A percentile compares a stretch with the other conserved stretches of the same genome.
Evolutionary conservation across 2,888 invertebrate species (phyloP).

Genomic region (Dicyrtomina minuta): DNA sequence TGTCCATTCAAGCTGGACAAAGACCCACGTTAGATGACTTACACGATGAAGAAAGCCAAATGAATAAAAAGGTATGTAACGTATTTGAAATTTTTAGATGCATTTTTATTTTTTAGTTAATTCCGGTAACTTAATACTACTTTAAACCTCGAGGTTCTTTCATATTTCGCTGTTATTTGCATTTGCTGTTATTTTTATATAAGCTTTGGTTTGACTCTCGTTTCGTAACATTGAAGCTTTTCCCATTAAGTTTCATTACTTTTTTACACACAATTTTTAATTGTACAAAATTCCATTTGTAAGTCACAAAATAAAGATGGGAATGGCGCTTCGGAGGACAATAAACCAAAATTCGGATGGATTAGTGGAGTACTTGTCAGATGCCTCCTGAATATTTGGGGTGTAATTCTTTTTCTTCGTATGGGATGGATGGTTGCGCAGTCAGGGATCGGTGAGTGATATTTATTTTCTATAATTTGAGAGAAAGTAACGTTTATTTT

Average conservation of each 20-base stretch:
- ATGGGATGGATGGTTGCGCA: conserved; percentile 64
- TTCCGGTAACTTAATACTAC: not conserved
- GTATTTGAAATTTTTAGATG: conserved; percentile 4
- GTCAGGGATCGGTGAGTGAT: conserved; percentile 57
- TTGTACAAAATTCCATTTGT: too few relatives aligned
- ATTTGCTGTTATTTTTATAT: too few relatives aligned
- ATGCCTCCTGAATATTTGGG: conserved; percentile 61
- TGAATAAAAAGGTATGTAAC: conserved; percentile 17
- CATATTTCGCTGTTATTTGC: too few relatives aligned
- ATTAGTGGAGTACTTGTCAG: conserved; percentile 81
- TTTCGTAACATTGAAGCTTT: too few relatives aligned
- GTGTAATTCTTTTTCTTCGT: conserved; percentile 65
- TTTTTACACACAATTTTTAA: too few relatives aligned
- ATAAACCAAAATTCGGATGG: conserved; percentile 79
- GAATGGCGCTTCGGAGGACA: conserved; percentile 39
- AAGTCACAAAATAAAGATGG: conserved; percentile 41
- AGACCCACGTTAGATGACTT: conserved; percentile 81
- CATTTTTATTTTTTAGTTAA: not conserved
- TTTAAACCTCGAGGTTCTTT: not conserved
- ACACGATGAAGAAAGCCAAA: conserved; percentile 61
- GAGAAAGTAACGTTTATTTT: too few relatives aligned
- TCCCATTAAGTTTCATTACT: too few relatives aligned
- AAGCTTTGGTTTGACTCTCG: too few relatives aligned
- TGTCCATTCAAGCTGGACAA: conserved; percentile 68
- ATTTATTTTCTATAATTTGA: too few relatives aligned